Conservation (phyloP, 2,797 vertebrate genomes). For the Sebastes alutus region DNA sequence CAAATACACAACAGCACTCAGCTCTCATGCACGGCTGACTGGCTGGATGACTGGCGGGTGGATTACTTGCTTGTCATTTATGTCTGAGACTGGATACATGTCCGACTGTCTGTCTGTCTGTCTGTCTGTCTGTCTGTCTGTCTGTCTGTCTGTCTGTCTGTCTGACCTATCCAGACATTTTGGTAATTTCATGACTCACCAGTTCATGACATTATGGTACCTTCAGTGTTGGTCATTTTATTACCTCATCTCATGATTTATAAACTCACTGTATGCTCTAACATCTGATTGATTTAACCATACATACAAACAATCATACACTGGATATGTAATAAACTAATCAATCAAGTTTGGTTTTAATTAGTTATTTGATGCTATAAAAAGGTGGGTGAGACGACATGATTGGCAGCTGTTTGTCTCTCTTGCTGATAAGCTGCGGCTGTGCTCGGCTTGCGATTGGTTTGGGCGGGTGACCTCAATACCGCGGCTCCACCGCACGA, state of each 20-base stretch:
- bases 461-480: too few relatives aligned
- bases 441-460: too few relatives aligned
- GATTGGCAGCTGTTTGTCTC: too few relatives aligned
- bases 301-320: neutral
- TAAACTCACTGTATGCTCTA: neutral
- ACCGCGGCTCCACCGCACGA: too few relatives aligned
- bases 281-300: constrained; percentile 9
- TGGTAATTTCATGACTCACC: constrained; percentile 58
- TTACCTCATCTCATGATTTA: neutral
- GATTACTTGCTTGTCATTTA: constrained; percentile 64
- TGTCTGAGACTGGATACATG: constrained; percentile 27
- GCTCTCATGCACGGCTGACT: constrained; percentile 36
- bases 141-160: neutral
- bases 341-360: neutral
- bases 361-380: too few relatives aligned
- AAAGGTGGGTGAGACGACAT: too few relatives aligned
- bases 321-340: neutral
- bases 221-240: neutral
- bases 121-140: neutral
- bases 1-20: constrained; percentile 50
- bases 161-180: constrained; percentile 34
- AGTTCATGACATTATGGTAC: constrained; percentile 3
- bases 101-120: neutral
- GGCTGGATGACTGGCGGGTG: constrained; percentile 47
- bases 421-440: too few relatives aligned